Evolutionary conservation across 2,888 invertebrate genomes (phyloP), one percentile per base, ranked within the genome.

Genomic region (Andrena fulva): DNA sequence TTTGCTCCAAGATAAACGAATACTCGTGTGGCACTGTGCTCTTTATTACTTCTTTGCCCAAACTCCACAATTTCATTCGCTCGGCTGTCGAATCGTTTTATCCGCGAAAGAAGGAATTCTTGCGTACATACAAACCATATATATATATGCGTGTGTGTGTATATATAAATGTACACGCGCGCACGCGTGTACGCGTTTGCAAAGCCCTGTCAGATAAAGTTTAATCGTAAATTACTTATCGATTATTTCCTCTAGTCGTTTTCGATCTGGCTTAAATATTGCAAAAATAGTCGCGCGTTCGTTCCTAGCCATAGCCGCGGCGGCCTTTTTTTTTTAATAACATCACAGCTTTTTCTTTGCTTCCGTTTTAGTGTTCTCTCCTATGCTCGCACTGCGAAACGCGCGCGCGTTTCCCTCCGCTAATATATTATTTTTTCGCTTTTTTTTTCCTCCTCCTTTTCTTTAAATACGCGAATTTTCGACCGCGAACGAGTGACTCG

Each of bases 231-330:
- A 71, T 54, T 67, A 75, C 67, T 56, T 35, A 75, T 75, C 56
- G 29, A 60, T 27, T 63, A 52, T 35, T 73, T 35, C 10, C 12
- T 66, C 12, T 66, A 71, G 20, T 62, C 62, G 42, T 54, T 60
- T 64, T 66, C 59, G 80, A 85, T 71, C 85, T 82, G 82, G 78
- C 60, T 82, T 79, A 70, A 84, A 80, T 84, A 73, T 85, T 86
- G 87, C 76, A 87, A 87, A 87, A 87, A 85, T 87, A 85, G 77
- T 87, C 71, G 77, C 81, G 87, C 72, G 78, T 81, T 77, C 73
- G 60, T 80, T 74, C 60, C 67, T 54, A 73, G 20, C 68, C 75
- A 68, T 56, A 77, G 56, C 59, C 80, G 73, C 33, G 73, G 29
- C 67, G 80, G 69, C 73, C 66, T 67, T 64, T 50, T 62, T 73